Conservation (phyloP, 2,797 vertebrate genomes). For the Alauda arvensis region DNA sequence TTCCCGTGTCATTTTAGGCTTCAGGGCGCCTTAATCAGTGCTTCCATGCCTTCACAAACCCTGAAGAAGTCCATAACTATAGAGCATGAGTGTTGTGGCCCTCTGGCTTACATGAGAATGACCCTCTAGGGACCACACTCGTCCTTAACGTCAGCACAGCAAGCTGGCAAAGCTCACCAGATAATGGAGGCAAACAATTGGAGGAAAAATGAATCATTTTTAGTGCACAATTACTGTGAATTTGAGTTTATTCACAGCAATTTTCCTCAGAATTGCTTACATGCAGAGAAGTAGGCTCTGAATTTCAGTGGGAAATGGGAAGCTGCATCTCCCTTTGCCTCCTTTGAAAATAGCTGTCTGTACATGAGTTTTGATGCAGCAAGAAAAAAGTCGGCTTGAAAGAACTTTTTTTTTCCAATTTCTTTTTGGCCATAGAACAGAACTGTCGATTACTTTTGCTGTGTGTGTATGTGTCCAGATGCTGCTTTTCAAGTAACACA, state of each 20-base stretch:
- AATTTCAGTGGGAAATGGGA: background rate
- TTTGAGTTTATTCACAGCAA: background rate
- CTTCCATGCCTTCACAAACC: background rate
- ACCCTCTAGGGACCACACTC: background rate
- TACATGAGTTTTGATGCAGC: background rate
- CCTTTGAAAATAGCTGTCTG: background rate
- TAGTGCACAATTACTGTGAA: background rate
- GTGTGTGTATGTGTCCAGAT: background rate
- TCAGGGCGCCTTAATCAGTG: background rate
- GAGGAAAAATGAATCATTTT: background rate
- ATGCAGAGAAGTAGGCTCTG: background rate
- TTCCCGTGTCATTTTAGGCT: background rate
- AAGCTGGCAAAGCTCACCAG: background rate
- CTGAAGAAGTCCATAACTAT: background rate
- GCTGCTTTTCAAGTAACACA: constrained; percentile 33
- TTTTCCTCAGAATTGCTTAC: background rate
- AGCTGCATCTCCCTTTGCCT: background rate
- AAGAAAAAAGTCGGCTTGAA: background rate
- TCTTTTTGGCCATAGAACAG: background rate
- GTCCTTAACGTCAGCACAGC: background rate
- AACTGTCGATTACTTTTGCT: background rate
- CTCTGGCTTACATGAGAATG: background rate
- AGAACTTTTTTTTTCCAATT: background rate
- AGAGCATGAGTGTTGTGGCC: background rate
- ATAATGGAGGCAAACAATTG: background rate